phyloP scores from a whole-genome alignment of 2,888 invertebrate genomes.

The Apeira syringaria region DNA sequence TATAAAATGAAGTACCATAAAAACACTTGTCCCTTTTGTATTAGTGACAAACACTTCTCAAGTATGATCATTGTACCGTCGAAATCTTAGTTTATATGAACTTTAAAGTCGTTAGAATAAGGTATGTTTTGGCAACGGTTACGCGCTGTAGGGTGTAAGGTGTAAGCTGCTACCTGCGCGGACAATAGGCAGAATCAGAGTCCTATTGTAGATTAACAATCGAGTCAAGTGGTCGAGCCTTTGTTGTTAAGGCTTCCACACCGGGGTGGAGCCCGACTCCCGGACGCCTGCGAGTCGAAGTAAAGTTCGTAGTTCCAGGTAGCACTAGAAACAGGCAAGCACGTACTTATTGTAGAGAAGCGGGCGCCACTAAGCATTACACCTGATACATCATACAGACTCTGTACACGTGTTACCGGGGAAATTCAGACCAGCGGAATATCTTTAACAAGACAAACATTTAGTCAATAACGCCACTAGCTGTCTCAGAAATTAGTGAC shows the following conservation, averaged over 20 bases:
- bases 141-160: constrained; percentile 6
- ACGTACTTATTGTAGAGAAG: no score
- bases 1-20: constrained; percentile 16
- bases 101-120: background rate
- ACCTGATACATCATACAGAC: no score
- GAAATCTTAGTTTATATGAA: background rate
- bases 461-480: no score
- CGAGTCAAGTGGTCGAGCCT: constrained; percentile 60
- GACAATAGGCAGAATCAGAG: constrained; percentile 66
- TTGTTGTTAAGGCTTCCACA: constrained; percentile 36
- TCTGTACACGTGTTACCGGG: no score
- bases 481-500: no score
- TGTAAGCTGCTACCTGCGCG: constrained; percentile 48
- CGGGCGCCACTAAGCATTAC: no score
- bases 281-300: background rate
- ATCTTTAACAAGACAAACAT: no score
- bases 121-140: background rate
- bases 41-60: constrained; percentile 20
- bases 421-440: no score
- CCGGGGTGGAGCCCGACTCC: background rate
- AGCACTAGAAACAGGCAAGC: no score
- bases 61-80: background rate
- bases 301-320: background rate
- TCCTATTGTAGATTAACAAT: constrained; percentile 59
- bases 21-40: constrained; percentile 28